Evolutionary conservation across 1,140 invertebrate genomes (phyloP).

Genomic region (Luehdorfia chinensis): DNA sequence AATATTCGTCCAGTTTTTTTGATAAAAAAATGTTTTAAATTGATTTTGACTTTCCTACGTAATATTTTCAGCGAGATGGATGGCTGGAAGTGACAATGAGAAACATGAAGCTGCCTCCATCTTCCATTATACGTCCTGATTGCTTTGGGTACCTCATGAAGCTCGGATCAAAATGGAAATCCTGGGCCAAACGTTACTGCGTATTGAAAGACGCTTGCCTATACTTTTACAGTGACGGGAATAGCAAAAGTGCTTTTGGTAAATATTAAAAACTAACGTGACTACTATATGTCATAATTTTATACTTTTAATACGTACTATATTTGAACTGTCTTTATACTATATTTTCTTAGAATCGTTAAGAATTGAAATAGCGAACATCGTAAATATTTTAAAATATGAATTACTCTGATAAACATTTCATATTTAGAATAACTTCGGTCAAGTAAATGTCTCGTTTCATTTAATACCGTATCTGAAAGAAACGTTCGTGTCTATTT

Average conservation of each 20-base stretch:
- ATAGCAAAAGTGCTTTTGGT: slow-evolving; percentile 92
- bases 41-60: too few relatives aligned
- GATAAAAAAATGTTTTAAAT: too few relatives aligned
- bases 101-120: slow-evolving; percentile 83
- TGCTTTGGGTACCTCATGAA: slow-evolving; percentile 95
- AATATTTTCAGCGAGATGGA: slow-evolving; percentile 73
- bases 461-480: neutral
- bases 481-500: neutral
- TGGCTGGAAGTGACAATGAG: slow-evolving; percentile 76
- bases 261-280: slow-evolving; percentile 32
- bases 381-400: too few relatives aligned
- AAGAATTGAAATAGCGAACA: too few relatives aligned
- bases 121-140: slow-evolving; percentile 87
- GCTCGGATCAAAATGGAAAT: slow-evolving; percentile 86
- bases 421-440: too few relatives aligned
- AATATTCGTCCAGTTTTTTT: too few relatives aligned
- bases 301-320: neutral
- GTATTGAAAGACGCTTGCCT: slow-evolving; percentile 96
- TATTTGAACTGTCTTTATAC: too few relatives aligned
- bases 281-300: neutral
- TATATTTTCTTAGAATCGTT: too few relatives aligned
- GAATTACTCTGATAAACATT: too few relatives aligned
- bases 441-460: neutral
- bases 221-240: slow-evolving; percentile 94
- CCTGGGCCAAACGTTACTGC: slow-evolving; percentile 94